phyloP scores from a whole-genome alignment of 2,888 invertebrate species.

The Heteropelma amictum region DNA sequence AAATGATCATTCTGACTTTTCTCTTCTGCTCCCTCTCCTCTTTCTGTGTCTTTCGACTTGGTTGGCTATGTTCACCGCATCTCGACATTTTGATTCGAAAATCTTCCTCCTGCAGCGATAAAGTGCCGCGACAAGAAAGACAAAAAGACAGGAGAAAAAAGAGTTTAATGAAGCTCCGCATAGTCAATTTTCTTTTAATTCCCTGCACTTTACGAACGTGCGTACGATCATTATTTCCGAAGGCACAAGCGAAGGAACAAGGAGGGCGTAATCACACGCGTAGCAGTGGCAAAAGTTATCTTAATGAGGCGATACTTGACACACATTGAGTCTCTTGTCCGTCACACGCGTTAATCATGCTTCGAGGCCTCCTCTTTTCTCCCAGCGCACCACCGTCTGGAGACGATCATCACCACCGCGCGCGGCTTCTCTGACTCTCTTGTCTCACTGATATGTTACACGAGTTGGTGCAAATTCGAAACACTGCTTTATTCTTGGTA shows the following conservation, averaged over 20 bases:
- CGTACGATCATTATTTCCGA: conserved; percentile 19
- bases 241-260: conserved; percentile 2
- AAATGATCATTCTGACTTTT: conserved; percentile 11
- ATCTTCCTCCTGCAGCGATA: neutral
- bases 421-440: neutral
- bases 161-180: conserved; percentile 51
- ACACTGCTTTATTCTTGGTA: too few species aligned
- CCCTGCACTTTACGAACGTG: neutral
- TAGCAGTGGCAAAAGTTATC: conserved; percentile 28
- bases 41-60: too few species aligned
- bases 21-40: too few species aligned
- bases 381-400: conserved; percentile 18
- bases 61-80: too few species aligned
- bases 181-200: neutral
- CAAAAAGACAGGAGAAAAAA: conserved; percentile 40
- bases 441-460: neutral
- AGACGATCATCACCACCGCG: conserved; percentile 14
- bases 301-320: conserved; percentile 59
- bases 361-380: conserved; percentile 37
- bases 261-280: conserved; percentile 29
- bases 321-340: conserved; percentile 54
- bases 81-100: neutral
- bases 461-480: neutral
- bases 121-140: conserved; percentile 17
- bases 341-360: conserved; percentile 53